Evolutionary conservation across 2,888 invertebrate species (phyloP).

Genomic region (Portevinia maculata): DNA sequence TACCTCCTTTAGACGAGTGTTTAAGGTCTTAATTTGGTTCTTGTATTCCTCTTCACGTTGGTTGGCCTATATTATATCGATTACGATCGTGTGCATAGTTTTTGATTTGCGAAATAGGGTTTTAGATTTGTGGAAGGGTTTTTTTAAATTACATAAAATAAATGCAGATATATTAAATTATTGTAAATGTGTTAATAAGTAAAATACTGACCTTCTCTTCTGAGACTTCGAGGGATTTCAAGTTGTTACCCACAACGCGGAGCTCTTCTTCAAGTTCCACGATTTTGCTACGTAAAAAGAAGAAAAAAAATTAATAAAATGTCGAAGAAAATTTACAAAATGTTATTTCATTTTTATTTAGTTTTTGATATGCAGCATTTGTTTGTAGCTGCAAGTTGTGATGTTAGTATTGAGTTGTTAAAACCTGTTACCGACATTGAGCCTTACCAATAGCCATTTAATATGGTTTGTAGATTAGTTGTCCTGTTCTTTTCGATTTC

Average conservation of each 20-base stretch:
- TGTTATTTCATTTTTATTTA: neutral
- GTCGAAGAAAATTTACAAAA: neutral
- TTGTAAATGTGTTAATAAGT: neutral
- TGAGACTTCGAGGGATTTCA: constrained; percentile 99
- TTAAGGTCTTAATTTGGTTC: constrained; percentile 99
- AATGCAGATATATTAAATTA: constrained; percentile 11
- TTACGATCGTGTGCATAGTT: constrained; percentile 34
- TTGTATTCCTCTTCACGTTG: constrained; percentile 99
- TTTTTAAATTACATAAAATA: constrained; percentile 19
- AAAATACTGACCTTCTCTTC: constrained; percentile 96
- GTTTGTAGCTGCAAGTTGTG: constrained; percentile 43
- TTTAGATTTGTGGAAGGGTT: constrained; percentile 75
- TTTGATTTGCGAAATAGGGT: constrained; percentile 66
- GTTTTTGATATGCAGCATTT: constrained; percentile 1
- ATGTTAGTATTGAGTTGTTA: neutral
- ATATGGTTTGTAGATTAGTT: no score
- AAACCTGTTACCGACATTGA: no score
- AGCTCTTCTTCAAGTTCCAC: constrained; percentile 99
- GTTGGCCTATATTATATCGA: constrained; percentile 90
- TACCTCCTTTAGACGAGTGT: constrained; percentile 99
- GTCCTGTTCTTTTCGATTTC: no score
- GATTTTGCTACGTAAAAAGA: constrained; percentile 92
- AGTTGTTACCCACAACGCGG: constrained; percentile 99
- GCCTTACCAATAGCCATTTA: no score
- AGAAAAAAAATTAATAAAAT: constrained; percentile 20